Evolutionary conservation across 1,140 invertebrate species (phyloP), one percentile per base, ranked within the genome.

Genomic region (fruit fly (Drosophila melanogaster)): DNA sequence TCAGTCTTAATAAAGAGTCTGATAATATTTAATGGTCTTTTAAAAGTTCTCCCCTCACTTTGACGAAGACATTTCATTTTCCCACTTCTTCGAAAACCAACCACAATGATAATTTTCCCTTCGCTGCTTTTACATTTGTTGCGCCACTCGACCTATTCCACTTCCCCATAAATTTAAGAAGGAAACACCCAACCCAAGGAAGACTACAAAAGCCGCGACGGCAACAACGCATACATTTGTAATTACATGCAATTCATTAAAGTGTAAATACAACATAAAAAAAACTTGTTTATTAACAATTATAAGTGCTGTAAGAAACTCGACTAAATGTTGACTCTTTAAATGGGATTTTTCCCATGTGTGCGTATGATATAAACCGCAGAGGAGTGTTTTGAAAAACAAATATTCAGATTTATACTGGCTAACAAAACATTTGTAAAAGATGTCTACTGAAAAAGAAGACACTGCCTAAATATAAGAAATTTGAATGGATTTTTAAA

Each of bases 201-300:
- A n/a, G 19, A 55, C 11, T 40, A n/a, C 19, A 19, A n/a, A 61
- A 19, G 38, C 22, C 44, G 49, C 37, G 35, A 62, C 50, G 53
- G 56, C 60, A 43, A 65, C 46, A 38, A 57, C 47, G n/a, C 37
- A 35, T 57, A 77, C 49, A 79, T 55, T 57, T 70, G 64, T 78
- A 86, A 85, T 87, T 78, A 86, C 81, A 66, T 59, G 64, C 59
- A 69, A 70, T 85, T 86, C 44, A 46, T 57, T 58, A 44, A 74
- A 86, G 76, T 67, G 66, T 86, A 77, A 73, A 67, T 57, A 55
- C 51, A 47, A 47, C 69, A 41, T 50, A 57, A 37, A 51, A 44
- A 56, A 51, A 64, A 38, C 44, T 67, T 50, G 51, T 70, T 70
- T 69, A 70, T 70, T 69, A 70, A 69, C 64, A 69, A 69, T 69